Evolutionary conservation across 2,888 invertebrate genomes (phyloP).

Genomic region (Trimorus sp.): DNA sequence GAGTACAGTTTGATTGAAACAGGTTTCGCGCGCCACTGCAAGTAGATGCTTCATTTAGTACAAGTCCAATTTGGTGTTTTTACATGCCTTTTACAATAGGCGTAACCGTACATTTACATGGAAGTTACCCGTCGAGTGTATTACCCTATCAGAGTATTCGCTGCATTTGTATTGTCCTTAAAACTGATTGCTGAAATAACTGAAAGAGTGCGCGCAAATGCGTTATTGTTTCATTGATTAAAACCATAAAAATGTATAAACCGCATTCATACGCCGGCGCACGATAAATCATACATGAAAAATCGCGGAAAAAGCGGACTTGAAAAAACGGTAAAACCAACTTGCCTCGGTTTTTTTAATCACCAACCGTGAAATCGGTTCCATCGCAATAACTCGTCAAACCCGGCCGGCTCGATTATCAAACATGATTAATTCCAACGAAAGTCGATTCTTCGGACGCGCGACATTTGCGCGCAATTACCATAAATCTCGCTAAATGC

Average conservation of each 20-base stretch:
- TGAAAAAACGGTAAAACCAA: too few relatives aligned
- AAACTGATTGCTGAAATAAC: constrained; percentile 13
- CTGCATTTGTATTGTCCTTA: constrained; percentile 11
- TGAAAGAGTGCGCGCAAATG: constrained; percentile 2
- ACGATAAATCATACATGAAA: constrained; percentile 27
- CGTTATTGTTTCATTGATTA: constrained; percentile 21
- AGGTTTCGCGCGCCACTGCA: too few relatives aligned
- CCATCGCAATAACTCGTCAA: constrained; percentile 33
- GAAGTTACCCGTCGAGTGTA: not conserved
- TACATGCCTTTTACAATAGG: too few relatives aligned
- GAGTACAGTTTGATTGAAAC: too few relatives aligned
- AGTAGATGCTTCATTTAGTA: too few relatives aligned
- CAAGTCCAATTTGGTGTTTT: too few relatives aligned
- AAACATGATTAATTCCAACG: constrained; percentile 42
- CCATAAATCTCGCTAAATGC: constrained; percentile 48
- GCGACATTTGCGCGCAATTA: constrained; percentile 41
- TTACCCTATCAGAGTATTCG: constrained; percentile 8
- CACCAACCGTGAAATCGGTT: constrained; percentile 29
- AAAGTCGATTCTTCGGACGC: constrained; percentile 37
- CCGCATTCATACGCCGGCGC: not conserved
- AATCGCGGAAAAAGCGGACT: not conserved
- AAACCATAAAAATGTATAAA: constrained; percentile 6
- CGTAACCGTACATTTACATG: too few relatives aligned
- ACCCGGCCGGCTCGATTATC: constrained; percentile 22
- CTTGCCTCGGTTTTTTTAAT: not conserved